These are phyloP conservation scores for Drosophila kanapiae DNA, from an alignment of 1,140 invertebrate genomes.

Conservation along the genomic window DNA sequence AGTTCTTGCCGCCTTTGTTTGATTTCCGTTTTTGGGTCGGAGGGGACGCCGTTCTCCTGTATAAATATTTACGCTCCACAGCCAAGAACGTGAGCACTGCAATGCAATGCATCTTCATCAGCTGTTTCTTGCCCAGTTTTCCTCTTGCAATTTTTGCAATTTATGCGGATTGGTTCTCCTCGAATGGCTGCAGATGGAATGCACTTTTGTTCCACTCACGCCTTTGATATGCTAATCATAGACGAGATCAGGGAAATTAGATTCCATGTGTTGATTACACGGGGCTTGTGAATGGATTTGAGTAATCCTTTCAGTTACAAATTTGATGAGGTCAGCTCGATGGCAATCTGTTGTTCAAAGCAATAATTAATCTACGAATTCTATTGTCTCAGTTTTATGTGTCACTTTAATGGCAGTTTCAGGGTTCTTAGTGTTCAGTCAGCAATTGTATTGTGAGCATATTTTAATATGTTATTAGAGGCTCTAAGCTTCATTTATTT, in stretches of 20 bases:
- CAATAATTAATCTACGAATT: conserved; percentile 24
- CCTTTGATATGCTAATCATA: conserved; percentile 34
- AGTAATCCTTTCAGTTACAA: conserved; percentile 18
- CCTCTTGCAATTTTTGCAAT: conserved; percentile 20
- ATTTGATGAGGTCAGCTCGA: conserved; percentile 16
- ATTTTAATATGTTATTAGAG: too few species aligned
- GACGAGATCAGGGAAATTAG: conserved; percentile 13
- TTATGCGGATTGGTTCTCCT: conserved; percentile 38
- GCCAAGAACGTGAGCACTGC: conserved; percentile 31
- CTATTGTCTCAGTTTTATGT: conserved; percentile 15
- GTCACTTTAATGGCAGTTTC: conserved; percentile 27
- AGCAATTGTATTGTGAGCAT: too few species aligned
- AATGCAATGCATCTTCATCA: conserved; percentile 22
- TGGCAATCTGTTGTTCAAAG: neutral
- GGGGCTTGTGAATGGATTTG: conserved; percentile 1
- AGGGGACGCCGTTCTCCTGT: conserved; percentile 16
- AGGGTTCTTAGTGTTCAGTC: neutral
- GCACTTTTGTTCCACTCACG: conserved; percentile 11
- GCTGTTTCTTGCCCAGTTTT: conserved; percentile 12
- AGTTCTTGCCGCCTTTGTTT: conserved; percentile 31
- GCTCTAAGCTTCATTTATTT: too few species aligned
- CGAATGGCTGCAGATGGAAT: conserved; percentile 12
- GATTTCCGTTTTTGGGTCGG: neutral
- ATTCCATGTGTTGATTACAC: conserved; percentile 12
- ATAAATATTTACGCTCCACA: conserved; percentile 36